Base-by-base conservation (phyloP, 2,113 vertebrate genomes). In the Grammomys dolichurus region DNA sequence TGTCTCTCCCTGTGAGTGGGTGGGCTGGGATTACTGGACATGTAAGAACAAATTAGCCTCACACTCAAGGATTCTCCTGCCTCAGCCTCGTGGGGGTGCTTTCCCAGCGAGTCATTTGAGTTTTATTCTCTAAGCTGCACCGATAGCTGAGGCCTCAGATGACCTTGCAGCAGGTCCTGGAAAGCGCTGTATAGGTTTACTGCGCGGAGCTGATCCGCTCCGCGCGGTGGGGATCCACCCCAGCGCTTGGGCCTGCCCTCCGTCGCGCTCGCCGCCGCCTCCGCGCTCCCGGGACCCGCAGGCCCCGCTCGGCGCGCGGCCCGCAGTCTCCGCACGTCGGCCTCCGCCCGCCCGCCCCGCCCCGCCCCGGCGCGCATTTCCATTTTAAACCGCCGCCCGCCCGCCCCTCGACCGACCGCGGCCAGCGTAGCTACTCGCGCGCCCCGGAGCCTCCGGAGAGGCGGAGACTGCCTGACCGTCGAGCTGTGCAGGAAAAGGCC, bases 281-380 rank as follows among this genome's bases (percentile, higher is more conserved):
- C 95, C 96, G 96, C 97, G 97, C 95, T 95, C 97, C 93, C 96
- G 94, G 75, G 78, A 82, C 85, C 69, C 69, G 89, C 80, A 6
- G 9, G 94, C 86, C 26, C 9, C 40, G 93, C 95, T 87, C 89
- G 80, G 95, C 92, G 91, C 91, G 95, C 95, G 84, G 95, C 85
- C 92, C 69, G 58, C 36, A 43, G 88, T 69, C 36, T 14, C 92
- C 4, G 95, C 82, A 75, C 76, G 81, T 87, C 86, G 77, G 90
- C 56, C 93, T 90, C 91, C 91, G 86, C 76, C 89, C 87, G 82
- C 94, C 33, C 87, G 82, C 94, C 33, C 95, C 96, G 92, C 94
- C 96, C 93, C 96, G 92, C 94, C 95, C 93, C 95, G 93, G 92
- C 95, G 97, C 96, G 93, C 54, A 65, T 96, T 98, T 97, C 94